Conservation (phyloP, 2,888 invertebrate species). For the Pasiphila rectangulata region DNA sequence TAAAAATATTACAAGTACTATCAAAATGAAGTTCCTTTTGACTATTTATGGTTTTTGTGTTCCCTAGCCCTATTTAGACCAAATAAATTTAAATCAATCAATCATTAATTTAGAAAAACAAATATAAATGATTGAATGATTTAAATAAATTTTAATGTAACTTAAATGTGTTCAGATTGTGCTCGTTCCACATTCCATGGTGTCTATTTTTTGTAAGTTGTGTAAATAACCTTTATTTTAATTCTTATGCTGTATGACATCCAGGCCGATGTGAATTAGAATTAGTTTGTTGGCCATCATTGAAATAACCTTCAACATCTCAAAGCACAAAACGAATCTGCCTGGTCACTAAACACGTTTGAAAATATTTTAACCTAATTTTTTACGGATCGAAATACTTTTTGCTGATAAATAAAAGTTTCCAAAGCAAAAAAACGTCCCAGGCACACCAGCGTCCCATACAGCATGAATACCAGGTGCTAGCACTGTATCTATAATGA, state of each 20-base stretch:
- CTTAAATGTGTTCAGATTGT: conserved; percentile 43
- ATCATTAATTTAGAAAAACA: too few species aligned
- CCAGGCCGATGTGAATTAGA: conserved; percentile 23
- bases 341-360: background rate
- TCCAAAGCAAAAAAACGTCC: too few species aligned
- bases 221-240: conserved; percentile 42
- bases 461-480: too few species aligned
- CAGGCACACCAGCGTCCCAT: too few species aligned
- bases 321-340: background rate
- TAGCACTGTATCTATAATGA: too few species aligned
- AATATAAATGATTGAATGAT: too few species aligned
- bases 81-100: too few species aligned
- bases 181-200: conserved; percentile 44
- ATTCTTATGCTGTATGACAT: conserved; percentile 49
- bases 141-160: conserved; percentile 5
- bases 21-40: conserved; percentile 27
- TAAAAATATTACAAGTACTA: conserved; percentile 4
- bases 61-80: conserved; percentile 8
- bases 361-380: too few species aligned
- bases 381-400: too few species aligned
- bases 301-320: too few species aligned
- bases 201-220: conserved; percentile 41
- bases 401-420: too few species aligned
- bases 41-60: conserved; percentile 11
- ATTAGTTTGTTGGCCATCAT: too few species aligned